phyloP scores from a whole-genome alignment of 2,888 invertebrate genomes.

The Siphonodentalium dalli region DNA sequence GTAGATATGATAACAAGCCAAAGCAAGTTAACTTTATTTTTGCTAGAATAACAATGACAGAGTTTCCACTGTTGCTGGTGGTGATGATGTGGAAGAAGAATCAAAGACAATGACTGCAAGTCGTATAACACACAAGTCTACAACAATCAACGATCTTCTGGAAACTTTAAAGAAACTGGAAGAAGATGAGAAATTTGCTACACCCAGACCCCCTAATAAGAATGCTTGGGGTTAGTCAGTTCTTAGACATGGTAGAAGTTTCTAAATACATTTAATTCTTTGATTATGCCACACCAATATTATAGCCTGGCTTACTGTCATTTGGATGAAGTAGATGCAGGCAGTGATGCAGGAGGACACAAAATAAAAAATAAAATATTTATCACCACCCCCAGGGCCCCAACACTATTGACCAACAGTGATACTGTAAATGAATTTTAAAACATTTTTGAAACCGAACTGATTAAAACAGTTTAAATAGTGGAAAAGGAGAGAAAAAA shows the following conservation, averaged over 20 bases:
- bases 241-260: not conserved
- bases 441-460: too few relatives aligned
- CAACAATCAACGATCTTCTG: conserved; percentile 60
- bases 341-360: conserved; percentile 18
- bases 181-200: conserved; percentile 57
- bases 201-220: conserved; percentile 43
- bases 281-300: not conserved
- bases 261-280: not conserved
- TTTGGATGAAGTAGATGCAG: conserved; percentile 55
- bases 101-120: conserved; percentile 28
- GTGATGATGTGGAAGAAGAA: too few relatives aligned
- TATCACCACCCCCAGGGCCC: not conserved
- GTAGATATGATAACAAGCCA: too few relatives aligned
- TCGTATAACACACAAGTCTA: conserved; percentile 40
- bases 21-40: too few relatives aligned
- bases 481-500: too few relatives aligned
- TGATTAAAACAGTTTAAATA: too few relatives aligned
- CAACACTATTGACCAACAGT: too few relatives aligned
- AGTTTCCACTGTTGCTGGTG: too few relatives aligned
- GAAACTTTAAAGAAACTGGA: conserved; percentile 62
- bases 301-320: conserved; percentile 3
- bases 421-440: too few relatives aligned
- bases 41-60: too few relatives aligned
- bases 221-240: conserved; percentile 54
- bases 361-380: not conserved